Conservation (phyloP, 2,888 invertebrate genomes). For the Thelaira solivaga region DNA sequence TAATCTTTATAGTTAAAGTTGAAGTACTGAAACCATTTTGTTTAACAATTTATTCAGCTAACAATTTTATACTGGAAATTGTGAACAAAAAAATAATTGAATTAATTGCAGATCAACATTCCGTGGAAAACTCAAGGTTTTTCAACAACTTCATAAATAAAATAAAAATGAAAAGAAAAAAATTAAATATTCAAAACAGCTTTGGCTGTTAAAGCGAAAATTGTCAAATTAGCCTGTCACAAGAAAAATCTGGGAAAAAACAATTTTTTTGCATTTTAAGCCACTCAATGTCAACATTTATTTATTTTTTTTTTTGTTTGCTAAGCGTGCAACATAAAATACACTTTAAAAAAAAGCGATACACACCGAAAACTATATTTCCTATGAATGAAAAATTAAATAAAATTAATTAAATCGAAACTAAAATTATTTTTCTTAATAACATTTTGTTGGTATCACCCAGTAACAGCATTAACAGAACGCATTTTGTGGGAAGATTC, state of each 20-base stretch:
- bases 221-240: constrained; percentile 62
- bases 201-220: constrained; percentile 2
- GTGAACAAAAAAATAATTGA: constrained; percentile 1
- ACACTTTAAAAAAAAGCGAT: no score
- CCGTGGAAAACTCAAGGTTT: constrained; percentile 67
- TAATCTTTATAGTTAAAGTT: constrained; percentile 1
- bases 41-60: no score
- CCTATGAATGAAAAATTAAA: no score
- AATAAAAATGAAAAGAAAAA: constrained; percentile 7
- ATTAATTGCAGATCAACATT: constrained; percentile 46
- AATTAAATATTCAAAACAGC: constrained; percentile 20
- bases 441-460: no score
- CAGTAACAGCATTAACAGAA: no score
- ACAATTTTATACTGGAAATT: constrained; percentile 8
- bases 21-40: no score
- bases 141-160: constrained; percentile 14
- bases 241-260: constrained; percentile 10
- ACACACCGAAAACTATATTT: no score
- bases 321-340: not conserved
- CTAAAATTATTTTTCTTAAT: no score
- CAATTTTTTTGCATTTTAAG: not conserved
- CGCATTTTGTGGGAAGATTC: no score
- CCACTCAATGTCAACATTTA: constrained; percentile 68
- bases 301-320: constrained; percentile 63
- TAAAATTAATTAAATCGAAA: no score